Evolutionary conservation across 2,113 vertebrate genomes (phyloP), one percentile per base, ranked within the genome.

Genomic region (Beaufortia kweichowensis): DNA sequence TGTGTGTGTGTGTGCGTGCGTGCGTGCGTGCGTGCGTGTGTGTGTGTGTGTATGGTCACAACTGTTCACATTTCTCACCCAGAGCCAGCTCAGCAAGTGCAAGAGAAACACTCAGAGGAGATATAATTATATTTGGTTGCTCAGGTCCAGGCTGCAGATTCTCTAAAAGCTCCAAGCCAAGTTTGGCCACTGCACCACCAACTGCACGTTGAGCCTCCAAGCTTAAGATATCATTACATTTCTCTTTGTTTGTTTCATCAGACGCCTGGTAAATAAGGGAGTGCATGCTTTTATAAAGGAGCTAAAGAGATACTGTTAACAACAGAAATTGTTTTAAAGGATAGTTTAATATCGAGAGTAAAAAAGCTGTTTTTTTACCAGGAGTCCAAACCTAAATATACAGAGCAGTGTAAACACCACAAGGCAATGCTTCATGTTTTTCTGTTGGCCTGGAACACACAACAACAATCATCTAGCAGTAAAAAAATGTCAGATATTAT

Each of bases 41-140:
- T 50, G 17, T 50, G 48, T 50, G 7, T 50, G 48, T 21, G 48
- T 53, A 21, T n/a, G 48, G 2, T 53, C 6, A 21, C 19, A 21
- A 21, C 6, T 21, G 6, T 15, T 53, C 3, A 21, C 6, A 53
- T 53, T 31, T 46, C 77, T 35, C 56, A 96, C 95, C 95, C 86
- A 96, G 85, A 10, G 94, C 86, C 77, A 96, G 86, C 43, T 96
- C 93, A 66, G 94, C 91, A 43, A 96, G 80, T 6, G 92, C 90
- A 15, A 96, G 86, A 59, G 89, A 87, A 70, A 96, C 85, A 81
- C 94, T 94, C 76, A 95, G 81, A 3, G 95, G 94, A 0, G 95
- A 96, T 77, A 95, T 79, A 86, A 94, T 60, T 60, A 94, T 79
- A 0, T 93, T 95, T 66, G 89, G 86, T 21, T 84, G 75, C 46